Conservation (phyloP, 1,140 invertebrate species). For the Doryteuthis pealeii region DNA sequence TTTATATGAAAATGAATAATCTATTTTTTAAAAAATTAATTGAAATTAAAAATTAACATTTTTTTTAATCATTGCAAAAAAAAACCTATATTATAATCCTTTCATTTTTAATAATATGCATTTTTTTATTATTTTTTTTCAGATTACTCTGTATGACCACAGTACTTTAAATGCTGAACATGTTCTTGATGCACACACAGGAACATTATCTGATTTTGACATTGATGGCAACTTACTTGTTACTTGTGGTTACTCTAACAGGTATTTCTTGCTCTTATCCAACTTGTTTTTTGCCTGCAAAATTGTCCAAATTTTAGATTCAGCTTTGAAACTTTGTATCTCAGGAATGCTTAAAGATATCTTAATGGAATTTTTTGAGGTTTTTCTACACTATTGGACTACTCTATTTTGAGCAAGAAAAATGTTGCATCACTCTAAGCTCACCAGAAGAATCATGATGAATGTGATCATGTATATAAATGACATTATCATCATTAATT, state of each 20-base stretch:
- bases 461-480: not conserved
- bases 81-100: too few species aligned
- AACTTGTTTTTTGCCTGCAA: too few species aligned
- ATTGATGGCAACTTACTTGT: constrained; percentile 91
- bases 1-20: too few species aligned
- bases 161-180: constrained; percentile 78
- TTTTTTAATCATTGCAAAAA: too few species aligned
- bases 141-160: constrained; percentile 82
- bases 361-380: too few species aligned
- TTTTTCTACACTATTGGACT: not conserved
- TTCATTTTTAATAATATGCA: not conserved
- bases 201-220: constrained; percentile 90
- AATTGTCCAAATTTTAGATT: too few species aligned
- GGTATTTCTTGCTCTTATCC: too few species aligned
- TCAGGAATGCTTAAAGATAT: too few species aligned
- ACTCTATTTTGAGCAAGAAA: not conserved
- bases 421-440: not conserved
- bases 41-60: too few species aligned
- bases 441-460: not conserved
- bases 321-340: not conserved
- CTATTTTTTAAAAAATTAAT: too few species aligned
- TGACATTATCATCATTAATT: not conserved
- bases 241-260: constrained; percentile 89
- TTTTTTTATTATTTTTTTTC: not conserved
- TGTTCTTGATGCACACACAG: constrained; percentile 82